A percentile compares a stretch with the other conserved stretches of the same genome.
Conservation (phyloP, 2,888 invertebrate genomes). For the Ophraella communa region DNA sequence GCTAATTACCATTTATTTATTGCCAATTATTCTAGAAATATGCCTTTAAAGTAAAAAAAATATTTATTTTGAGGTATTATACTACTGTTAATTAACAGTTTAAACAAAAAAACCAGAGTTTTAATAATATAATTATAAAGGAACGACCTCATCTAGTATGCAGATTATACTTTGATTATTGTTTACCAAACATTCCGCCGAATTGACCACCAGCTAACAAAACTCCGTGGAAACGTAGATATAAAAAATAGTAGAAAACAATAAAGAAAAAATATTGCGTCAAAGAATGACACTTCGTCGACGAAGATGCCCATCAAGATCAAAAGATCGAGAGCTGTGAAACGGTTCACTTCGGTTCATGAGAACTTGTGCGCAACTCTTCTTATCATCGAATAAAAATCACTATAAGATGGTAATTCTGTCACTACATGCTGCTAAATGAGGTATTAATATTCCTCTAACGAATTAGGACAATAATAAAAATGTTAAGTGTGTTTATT, state of each 20-base stretch:
- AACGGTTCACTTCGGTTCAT: constrained; percentile 52
- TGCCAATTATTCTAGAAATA: too few species aligned
- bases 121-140: too few species aligned
- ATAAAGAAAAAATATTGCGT: constrained; percentile 43
- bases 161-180: too few species aligned
- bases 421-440: constrained; percentile 47
- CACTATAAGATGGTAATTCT: constrained; percentile 42
- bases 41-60: too few species aligned
- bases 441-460: constrained; percentile 54
- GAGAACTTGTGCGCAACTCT: constrained; percentile 51
- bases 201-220: constrained; percentile 9
- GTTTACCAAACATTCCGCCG: too few species aligned
- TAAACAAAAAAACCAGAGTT: too few species aligned
- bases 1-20: too few species aligned
- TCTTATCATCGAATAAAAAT: constrained; percentile 52
- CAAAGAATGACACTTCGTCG: constrained; percentile 43
- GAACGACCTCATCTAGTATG: too few species aligned
- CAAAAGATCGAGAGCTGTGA: constrained; percentile 52
- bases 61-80: too few species aligned
- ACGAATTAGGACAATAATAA: constrained; percentile 45
- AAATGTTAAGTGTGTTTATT: constrained; percentile 30
- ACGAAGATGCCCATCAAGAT: constrained; percentile 51
- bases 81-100: too few species aligned
- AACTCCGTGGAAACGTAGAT: constrained; percentile 10
- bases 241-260: constrained; percentile 32